These are phyloP conservation scores for Torymus aiolomorphi DNA, from an alignment of 2,888 invertebrate species.

Conservation along the genomic window DNA sequence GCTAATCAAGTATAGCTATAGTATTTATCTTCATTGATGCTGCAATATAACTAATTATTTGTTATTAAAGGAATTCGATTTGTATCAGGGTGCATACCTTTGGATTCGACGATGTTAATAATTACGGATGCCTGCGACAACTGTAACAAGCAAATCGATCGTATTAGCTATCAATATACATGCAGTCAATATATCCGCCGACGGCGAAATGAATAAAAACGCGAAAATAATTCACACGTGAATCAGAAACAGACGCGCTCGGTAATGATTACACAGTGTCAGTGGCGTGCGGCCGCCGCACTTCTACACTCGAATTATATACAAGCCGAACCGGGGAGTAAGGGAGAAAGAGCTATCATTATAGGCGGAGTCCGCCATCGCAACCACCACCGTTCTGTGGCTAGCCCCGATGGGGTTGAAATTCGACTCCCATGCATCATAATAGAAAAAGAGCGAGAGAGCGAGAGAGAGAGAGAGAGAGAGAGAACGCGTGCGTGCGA, in stretches of 20 bases:
- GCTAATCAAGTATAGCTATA: too few species aligned
- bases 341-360: constrained; percentile 47
- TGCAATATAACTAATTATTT: too few species aligned
- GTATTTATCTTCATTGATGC: too few species aligned
- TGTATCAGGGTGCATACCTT: too few species aligned
- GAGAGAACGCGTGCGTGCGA: background rate
- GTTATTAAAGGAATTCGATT: too few species aligned
- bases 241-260: constrained; percentile 44
- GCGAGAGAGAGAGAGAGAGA: too few species aligned
- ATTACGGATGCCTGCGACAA: too few species aligned
- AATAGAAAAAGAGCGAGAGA: constrained; percentile 62
- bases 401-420: constrained; percentile 71
- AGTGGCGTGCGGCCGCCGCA: constrained; percentile 44
- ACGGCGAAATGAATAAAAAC: background rate
- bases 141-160: too few species aligned
- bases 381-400: constrained; percentile 66
- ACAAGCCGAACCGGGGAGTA: background rate
- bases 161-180: background rate
- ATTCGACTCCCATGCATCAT: constrained; percentile 74
- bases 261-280: constrained; percentile 71
- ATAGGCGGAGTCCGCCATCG: background rate
- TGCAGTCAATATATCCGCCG: background rate
- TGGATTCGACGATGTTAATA: too few species aligned
- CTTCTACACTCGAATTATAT: constrained; percentile 21
- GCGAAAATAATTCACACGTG: constrained; percentile 25